Percentiles rank a stretch among this genome's conserved stretches.
phyloP scores from a whole-genome alignment of 2,888 invertebrate species.

The Lacanobia wlatinum region DNA sequence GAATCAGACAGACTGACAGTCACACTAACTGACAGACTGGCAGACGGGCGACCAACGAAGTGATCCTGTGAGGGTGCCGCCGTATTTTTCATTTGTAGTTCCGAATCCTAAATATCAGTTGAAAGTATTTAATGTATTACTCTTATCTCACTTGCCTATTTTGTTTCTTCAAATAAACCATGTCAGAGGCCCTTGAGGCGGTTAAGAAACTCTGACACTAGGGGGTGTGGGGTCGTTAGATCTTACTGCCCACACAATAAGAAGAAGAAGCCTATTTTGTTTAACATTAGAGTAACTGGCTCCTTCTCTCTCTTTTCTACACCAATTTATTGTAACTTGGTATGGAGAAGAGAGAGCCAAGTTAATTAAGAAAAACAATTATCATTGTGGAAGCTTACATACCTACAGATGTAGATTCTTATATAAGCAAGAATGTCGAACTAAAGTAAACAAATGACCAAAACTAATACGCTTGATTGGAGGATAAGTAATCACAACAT shows the following conservation, averaged over 20 bases:
- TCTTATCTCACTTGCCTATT: not conserved
- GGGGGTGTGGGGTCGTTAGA: too few relatives aligned
- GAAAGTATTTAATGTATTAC: not conserved
- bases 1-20: too few relatives aligned
- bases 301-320: not conserved
- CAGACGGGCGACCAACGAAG: too few relatives aligned
- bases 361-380: not conserved
- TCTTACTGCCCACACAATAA: too few relatives aligned
- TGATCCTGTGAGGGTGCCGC: too few relatives aligned
- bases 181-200: too few relatives aligned
- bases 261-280: not conserved
- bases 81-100: too few relatives aligned
- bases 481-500: constrained; percentile 36
- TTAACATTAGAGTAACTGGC: not conserved
- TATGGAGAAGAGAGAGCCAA: too few relatives aligned
- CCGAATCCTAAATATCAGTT: not conserved
- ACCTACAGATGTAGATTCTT: not conserved
- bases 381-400: not conserved
- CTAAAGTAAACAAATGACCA: constrained; percentile 3
- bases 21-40: too few relatives aligned
- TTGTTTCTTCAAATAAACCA: too few relatives aligned
- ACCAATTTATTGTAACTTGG: too few relatives aligned
- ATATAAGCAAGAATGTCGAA: not conserved
- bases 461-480: constrained; percentile 14
- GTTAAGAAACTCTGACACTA: too few relatives aligned